Conservation (phyloP, 2,888 invertebrate genomes). For the Protonemura montana region DNA sequence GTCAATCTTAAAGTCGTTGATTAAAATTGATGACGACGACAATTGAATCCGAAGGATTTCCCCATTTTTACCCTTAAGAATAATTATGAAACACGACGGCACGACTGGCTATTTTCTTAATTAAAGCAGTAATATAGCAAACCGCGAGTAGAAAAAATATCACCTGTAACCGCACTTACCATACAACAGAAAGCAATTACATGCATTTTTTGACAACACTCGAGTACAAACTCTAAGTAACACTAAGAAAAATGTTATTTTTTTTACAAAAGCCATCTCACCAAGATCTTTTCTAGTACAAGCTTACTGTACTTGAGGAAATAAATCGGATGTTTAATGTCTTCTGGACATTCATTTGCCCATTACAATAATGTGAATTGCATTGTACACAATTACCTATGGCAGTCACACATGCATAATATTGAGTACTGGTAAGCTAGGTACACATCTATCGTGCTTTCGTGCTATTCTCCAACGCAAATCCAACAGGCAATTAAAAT, state of each 20-base stretch:
- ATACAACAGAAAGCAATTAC: not conserved
- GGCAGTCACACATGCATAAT: conserved; percentile 2
- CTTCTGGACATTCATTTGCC: conserved; percentile 7
- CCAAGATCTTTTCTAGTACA: not conserved
- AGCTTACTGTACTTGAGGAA: not conserved
- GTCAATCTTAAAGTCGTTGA: not conserved
- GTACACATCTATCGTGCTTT: not conserved
- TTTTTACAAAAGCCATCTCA: not conserved
- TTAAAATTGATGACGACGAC: conserved; percentile 4
- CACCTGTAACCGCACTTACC: not conserved
- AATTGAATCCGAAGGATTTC: not conserved
- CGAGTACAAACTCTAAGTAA: not conserved
- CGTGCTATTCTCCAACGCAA: not conserved
- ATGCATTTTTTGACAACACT: not conserved
- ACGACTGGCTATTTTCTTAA: not conserved
- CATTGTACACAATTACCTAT: not conserved
- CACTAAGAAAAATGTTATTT: not conserved
- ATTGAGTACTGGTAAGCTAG: not conserved
- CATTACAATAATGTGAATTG: not conserved
- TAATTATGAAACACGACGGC: not conserved
- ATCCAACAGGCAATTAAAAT: not conserved
- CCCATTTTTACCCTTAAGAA: not conserved
- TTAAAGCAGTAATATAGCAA: not conserved
- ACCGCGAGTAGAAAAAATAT: not conserved
- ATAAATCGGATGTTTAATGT: not conserved